These are phyloP conservation scores for Liopterus haemorrhoidalis DNA, from an alignment of 2,888 invertebrate genomes.

Conservation along the genomic window DNA sequence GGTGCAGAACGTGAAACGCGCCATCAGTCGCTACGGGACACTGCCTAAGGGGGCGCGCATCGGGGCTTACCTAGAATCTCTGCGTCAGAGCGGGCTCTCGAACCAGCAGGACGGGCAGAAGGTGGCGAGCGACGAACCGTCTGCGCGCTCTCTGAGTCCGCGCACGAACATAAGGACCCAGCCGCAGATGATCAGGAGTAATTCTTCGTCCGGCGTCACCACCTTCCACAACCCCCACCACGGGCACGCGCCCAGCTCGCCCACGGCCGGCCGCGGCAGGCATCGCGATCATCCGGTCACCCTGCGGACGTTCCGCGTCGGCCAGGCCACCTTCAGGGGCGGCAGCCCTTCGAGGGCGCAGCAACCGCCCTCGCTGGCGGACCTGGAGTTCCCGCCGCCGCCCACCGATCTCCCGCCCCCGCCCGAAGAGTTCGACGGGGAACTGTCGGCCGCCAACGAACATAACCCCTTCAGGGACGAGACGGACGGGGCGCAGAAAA, in stretches of 20 bases:
- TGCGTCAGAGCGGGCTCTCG: conserved; percentile 69
- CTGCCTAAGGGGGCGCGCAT: conserved; percentile 94
- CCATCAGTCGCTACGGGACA: conserved; percentile 93
- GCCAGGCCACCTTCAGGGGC: conserved; percentile 47
- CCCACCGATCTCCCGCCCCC: conserved; percentile 76
- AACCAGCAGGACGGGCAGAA: conserved; percentile 39
- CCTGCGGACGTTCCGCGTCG: conserved; percentile 45
- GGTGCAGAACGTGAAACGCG: conserved; percentile 91
- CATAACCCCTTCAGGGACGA: too few species aligned
- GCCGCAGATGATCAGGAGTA: conserved; percentile 83
- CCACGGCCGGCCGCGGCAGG: conserved; percentile 57
- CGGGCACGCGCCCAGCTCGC: conserved; percentile 47
- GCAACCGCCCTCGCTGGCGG: conserved; percentile 71
- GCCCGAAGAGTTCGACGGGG: conserved; percentile 56
- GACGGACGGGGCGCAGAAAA: too few species aligned
- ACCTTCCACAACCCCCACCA: conserved; percentile 51
- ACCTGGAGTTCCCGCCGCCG: conserved; percentile 83
- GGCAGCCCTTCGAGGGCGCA: conserved; percentile 65
- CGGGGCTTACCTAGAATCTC: conserved; percentile 91
- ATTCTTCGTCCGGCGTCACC: conserved; percentile 78
- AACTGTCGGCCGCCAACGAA: conserved; percentile 30
- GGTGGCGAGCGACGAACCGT: conserved; percentile 42
- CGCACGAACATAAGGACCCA: conserved; percentile 60
- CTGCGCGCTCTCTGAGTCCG: conserved; percentile 57
- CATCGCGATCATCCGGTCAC: conserved; percentile 48